Evolutionary conservation across 1,140 invertebrate genomes (phyloP).

Genomic region (Drosophila varians): DNA sequence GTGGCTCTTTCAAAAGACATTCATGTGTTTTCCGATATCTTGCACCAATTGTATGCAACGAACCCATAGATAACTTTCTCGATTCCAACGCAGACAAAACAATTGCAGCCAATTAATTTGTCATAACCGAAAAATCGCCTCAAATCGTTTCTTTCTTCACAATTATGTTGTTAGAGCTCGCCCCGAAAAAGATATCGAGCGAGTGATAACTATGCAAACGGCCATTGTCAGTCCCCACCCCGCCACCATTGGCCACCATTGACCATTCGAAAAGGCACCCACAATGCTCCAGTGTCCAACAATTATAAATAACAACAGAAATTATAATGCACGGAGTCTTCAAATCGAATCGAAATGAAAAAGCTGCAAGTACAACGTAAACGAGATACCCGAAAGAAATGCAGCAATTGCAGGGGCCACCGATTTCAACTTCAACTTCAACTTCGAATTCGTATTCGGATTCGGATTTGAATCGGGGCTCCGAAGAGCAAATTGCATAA

Average conservation of each 20-base stretch:
- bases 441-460: too few species aligned
- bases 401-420: conserved; percentile 48
- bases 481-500: conserved; percentile 75
- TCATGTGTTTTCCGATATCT: conserved; percentile 8
- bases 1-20: conserved; percentile 9
- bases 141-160: conserved; percentile 59
- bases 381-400: conserved; percentile 38
- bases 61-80: conserved; percentile 56
- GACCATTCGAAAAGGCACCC: conserved; percentile 37
- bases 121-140: conserved; percentile 60
- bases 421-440: not conserved
- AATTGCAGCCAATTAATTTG: conserved; percentile 76
- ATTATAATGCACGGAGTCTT: conserved; percentile 50
- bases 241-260: too few species aligned
- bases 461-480: conserved; percentile 32
- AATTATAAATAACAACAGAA: conserved; percentile 64
- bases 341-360: conserved; percentile 44
- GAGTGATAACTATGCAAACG: conserved; percentile 59
- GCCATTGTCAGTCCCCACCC: conserved; percentile 17
- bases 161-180: conserved; percentile 65
- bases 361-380: not conserved
- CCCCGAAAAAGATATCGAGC: conserved; percentile 27
- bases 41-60: conserved; percentile 12
- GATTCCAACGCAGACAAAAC: conserved; percentile 30
- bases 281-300: conserved; percentile 41